Base-by-base conservation (phyloP, 2,888 invertebrate species). In the Himalopsyche tibetana region DNA sequence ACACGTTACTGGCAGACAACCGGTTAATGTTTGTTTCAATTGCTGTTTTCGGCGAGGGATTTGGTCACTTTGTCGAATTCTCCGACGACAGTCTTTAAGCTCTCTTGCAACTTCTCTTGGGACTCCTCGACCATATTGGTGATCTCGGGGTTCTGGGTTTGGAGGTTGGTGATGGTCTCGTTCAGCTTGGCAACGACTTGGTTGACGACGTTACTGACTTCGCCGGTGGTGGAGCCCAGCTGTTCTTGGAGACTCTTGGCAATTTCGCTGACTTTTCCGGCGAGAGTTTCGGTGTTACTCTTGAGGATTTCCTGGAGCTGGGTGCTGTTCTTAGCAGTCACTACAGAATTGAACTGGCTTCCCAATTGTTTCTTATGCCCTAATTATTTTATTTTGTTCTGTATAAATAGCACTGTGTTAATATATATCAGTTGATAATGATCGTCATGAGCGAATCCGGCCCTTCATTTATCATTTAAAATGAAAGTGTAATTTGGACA, bases 41-140 rank as follows among this genome's bases (percentile, higher is more conserved):
- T 85, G 84, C 88, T 82, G 86, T 88, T 88, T 28, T 88, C 88
- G 17, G 40, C 45, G 19, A 88, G 82, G 45, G 86, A 81, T 82
- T 88, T 87, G 85, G 83, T 69, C n/a, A 88, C 87, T 80, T 88
- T 88, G 84, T 87, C 88, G 80, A 87, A 83, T 82, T 88, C 88
- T 3, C 45, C 82, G 45, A 88, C 84, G 69, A 88, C 86, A 55
- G 88, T 87, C 85, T 88, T 83, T 82, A 88, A 83, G 11, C 88
- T 81, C 28, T 88, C 84, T 69, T 88, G 88, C 19, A 88, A 83
- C 55, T 87, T 87, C 1, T 87, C 87, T 55, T 88, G 84, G 86
- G 82, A 36, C n/a, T 88, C 87, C 82, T 88, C 84, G 51, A 84
- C 87, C 82, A 80, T 84, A 38, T 82, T 82, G 69, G 84, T 83